Evolutionary conservation across 2,113 vertebrate species (phyloP), one percentile per base, ranked within the genome.

Genomic region (Fukomys damarensis): DNA sequence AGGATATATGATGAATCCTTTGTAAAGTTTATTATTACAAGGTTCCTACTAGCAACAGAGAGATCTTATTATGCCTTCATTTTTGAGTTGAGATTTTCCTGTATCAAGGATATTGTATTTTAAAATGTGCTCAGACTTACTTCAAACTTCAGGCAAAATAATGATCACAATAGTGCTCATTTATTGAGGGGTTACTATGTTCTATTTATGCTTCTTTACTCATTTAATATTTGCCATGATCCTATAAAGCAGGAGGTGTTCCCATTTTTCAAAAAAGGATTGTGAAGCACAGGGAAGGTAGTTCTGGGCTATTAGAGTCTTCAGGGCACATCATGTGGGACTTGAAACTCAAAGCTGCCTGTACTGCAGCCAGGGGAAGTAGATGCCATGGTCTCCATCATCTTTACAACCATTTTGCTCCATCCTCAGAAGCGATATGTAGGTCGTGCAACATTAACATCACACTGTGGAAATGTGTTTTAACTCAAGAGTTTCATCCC

Each of bases 21-120:
- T 87, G 76, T 94, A 79, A 86, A 95, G 79, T 93, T 91, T 70
- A 65, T 84, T 85, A 80, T 80, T 86, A 88, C 82, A 81, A n/a
- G 77, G 38, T 94, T 77, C 35, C 70, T 79, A 22, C 52, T 49
- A 83, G 68, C n/a, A 83, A 93, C 94, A 49, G 49, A 76, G 76
- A 88, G 19, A 77, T 82, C 89, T 90, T 56, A 92, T 92, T 88
- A 95, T 76, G 86, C 41, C 86, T 93, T 93, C 85, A 92, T 91
- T 95, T 89, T 46, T 70, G 30, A 76, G 16, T 49, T 56, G 59
- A 92, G 83, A 84, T 81, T 63, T 92, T 77, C 86, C 88, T 84
- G 19, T 76, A 49, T 54, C 11, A 38, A 89, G 41, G 58, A 79
- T 82, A 32, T 30, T 32, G 28, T 52, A 38, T 86, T 79, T 88